phyloP scores from a whole-genome alignment of 2,797 vertebrate genomes.

The Microcaecilia unicolor region DNA sequence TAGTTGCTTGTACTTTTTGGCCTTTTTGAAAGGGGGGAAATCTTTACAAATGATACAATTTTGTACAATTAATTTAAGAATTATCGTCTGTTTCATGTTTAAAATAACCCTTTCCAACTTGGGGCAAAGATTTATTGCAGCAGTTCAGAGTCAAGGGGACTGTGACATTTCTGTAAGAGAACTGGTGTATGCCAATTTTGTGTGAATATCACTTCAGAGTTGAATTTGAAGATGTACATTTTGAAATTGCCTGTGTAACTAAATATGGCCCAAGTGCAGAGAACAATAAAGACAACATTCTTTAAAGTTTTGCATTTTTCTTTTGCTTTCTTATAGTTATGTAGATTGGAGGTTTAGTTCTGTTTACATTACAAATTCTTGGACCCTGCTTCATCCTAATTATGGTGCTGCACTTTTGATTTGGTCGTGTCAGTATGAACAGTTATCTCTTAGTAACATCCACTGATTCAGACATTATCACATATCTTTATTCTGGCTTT shows the following conservation, averaged over 20 bases:
- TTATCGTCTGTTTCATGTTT: constrained; percentile 68
- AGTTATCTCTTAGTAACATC: no score
- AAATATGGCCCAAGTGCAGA: constrained; percentile 79
- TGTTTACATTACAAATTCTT: no score
- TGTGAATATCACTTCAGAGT: constrained; percentile 48
- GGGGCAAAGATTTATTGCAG: constrained; percentile 40
- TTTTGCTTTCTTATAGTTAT: neutral
- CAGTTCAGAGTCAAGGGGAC: constrained; percentile 39
- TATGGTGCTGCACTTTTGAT: no score
- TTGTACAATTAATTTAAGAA: constrained; percentile 73
- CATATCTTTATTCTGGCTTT: no score
- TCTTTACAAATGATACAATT: constrained; percentile 65
- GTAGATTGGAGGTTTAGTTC: no score
- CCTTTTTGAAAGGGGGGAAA: constrained; percentile 50
- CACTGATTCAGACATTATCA: no score
- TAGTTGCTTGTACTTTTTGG: constrained; percentile 53
- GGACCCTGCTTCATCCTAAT: no score
- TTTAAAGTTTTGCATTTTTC: constrained; percentile 44
- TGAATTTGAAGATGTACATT: constrained; percentile 74
- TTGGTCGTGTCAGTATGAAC: no score
- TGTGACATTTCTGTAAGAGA: constrained; percentile 12
- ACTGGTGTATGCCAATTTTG: constrained; percentile 55
- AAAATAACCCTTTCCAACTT: constrained; percentile 57
- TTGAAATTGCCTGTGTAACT: constrained; percentile 72
- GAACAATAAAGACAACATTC: constrained; percentile 85